Base-by-base conservation (phyloP, 1,140 invertebrate genomes). In the Meteorus sp. region DNA sequence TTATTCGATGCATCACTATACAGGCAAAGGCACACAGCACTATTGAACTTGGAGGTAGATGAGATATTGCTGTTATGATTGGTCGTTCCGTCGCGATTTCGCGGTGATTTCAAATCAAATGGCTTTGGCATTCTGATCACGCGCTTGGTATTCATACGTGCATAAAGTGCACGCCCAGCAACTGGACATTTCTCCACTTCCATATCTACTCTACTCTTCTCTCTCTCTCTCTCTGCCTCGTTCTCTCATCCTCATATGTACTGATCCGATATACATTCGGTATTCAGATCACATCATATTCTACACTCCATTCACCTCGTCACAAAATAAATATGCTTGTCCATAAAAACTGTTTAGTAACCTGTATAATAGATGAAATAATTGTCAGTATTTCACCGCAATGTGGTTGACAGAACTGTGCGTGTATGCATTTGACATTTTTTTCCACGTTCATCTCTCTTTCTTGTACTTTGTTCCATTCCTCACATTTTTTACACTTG, bases 91-190 rank as follows among this genome's bases (percentile, higher is more conserved):
- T 31, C 23, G n/a, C 37, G 39, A 45, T 55, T 55, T 55, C 15
- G 23, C 23, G 23, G 53, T 55, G 53, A 55, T 55, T 47, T 33
- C 19, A 7, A 31, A 48, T n/a, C 2, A 3, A 41, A 29, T 31
- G 22, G 13, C 25, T 13, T 55, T 17, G 13, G 35, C 15, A 55
- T 44, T 45, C 53, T 6, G 13, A 55, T 55, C 53, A 55, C 41
- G 53, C 23, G 20, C 39, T 53, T 9, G 13, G 39, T 45, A 55
- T 55, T 55, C 53, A 55, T 55, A 55, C 53, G 53, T 55, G 53
- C 25, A 31, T 44, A 55, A 55, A 55, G 53, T 55, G 25, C 27
- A 31, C 17, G 19, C 41, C n/a, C n/a, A 5, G 15, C 37, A 29
- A 33, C 41, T 55, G 53, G 53, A 55, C 53, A 55, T 29, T 44